Conservation (phyloP, 1,140 invertebrate species). For the Zaprionus inermis region DNA sequence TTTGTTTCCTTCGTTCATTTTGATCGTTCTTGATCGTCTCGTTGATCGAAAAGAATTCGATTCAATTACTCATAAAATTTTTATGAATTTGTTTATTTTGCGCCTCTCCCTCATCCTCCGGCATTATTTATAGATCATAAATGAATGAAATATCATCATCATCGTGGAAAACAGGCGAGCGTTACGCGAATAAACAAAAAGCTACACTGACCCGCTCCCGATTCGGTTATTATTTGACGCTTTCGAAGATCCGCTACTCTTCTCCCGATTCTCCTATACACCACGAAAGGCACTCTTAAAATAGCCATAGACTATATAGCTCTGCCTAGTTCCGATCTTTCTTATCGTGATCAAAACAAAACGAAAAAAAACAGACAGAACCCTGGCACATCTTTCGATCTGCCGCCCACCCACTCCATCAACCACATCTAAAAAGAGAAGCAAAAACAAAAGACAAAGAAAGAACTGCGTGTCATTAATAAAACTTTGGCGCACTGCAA, state of each 20-base stretch:
- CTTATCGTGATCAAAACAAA: conserved; percentile 17
- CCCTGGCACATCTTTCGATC: conserved; percentile 8
- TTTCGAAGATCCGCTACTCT: background rate
- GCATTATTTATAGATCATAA: conserved; percentile 51
- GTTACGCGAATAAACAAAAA: conserved; percentile 26
- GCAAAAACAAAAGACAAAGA: background rate
- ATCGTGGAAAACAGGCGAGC: conserved; percentile 35
- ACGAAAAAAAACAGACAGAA: background rate
- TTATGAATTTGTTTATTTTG: conserved; percentile 76
- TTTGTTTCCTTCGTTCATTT: background rate
- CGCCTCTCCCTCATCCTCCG: background rate
- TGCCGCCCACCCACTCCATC: conserved; percentile 45
- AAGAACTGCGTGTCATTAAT: conserved; percentile 72
- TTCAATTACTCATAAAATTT: conserved; percentile 78
- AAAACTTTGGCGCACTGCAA: conserved; percentile 65
- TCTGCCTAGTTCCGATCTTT: conserved; percentile 24
- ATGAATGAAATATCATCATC: conserved; percentile 52
- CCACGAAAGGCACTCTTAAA: conserved; percentile 9
- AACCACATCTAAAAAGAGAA: conserved; percentile 24
- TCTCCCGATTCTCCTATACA: background rate
- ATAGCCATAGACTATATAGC: conserved; percentile 31
- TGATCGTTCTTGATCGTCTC: conserved; percentile 4
- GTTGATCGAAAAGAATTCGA: conserved; percentile 39
- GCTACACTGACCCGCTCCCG: conserved; percentile 19
- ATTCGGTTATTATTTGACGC: conserved; percentile 24